Conservation (phyloP, 2,113 vertebrate species). For the Microcebus lehilahytsara region DNA sequence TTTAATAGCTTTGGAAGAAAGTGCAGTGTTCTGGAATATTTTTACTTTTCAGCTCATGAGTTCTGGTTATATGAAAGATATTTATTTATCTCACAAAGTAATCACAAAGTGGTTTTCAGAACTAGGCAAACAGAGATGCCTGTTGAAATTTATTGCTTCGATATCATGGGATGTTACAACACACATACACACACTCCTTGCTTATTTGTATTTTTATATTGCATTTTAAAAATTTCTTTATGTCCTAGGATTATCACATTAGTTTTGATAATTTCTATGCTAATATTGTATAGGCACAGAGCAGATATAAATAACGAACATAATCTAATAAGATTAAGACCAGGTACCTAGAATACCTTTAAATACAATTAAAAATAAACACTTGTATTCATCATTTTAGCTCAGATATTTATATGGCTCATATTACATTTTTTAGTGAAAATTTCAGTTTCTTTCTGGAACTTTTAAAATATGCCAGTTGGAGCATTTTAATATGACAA, state of each 20-base stretch:
- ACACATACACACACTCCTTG: background rate
- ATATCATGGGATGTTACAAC: background rate
- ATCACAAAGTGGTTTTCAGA: background rate
- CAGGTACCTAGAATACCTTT: background rate
- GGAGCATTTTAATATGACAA: constrained; percentile 14
- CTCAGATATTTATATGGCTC: background rate
- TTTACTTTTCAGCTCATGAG: constrained; percentile 1
- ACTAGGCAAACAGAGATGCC: background rate
- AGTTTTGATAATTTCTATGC: background rate
- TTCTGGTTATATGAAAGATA: background rate
- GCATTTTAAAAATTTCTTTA: background rate
- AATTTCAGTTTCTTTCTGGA: background rate
- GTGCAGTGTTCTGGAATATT: background rate
- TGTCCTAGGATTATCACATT: background rate
- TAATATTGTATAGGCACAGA: background rate
- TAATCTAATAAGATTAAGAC: background rate
- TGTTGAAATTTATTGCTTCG: constrained; percentile 17
- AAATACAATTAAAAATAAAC: background rate
- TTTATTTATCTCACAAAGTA: constrained; percentile 27
- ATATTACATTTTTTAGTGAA: background rate
- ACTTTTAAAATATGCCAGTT: background rate
- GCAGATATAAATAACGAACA: background rate
- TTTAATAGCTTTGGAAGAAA: constrained; percentile 2
- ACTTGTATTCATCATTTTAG: background rate
- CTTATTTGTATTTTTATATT: background rate